Base-by-base conservation (phyloP, 2,113 vertebrate genomes). In the Poecile atricapillus region DNA sequence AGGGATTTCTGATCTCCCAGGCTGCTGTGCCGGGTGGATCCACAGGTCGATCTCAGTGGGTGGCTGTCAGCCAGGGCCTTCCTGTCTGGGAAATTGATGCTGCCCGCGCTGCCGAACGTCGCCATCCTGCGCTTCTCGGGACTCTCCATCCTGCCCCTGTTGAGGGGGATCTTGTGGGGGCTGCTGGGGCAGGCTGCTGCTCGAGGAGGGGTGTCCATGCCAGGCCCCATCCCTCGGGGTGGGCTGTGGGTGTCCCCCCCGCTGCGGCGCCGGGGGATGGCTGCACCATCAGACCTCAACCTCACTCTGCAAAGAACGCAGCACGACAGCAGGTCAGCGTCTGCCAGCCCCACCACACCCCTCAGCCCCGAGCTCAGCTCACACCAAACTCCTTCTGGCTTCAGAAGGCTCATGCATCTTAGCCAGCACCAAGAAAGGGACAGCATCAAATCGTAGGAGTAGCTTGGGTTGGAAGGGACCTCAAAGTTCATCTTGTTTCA, bases 11-110 rank as follows among this genome's bases (percentile, higher is more conserved):
- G 99, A 98, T 99, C 99, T 47, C 99, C 99, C 2, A 99, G 98
- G 97, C 99, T 99, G 98, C 99, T 99, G 98, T 99, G 99, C 31
- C 99, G 98, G 19, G 99, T 99, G 87, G 99, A 98, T n/a, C 99
- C 98, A 22, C 98, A 98, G 37, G 98, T 97, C 0, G 99, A 98
- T 90, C 99, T 98, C 97, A 99, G 97, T 0, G 98, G 98, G 96
- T 99, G 98, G 35, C 98, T 98, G 52, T 99, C 99, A 7, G 98
- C 98, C 90, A 99, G 98, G 33, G 92, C 93, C 97, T 99, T 99
- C 95, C 99, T 99, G 89, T 99, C 99, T 2, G 98, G 98, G 97
- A 98, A 99, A 95, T 99, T 99, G 98, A 99, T 99, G 97, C 99
- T 99, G 93, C 99, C 99, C 1, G 98, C 98, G 5, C 99, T 99